Percentiles rank a stretch among this genome's conserved stretches.
These are phyloP conservation scores for Nematolebias whitei DNA, from an alignment of 2,113 vertebrate species.

Conservation along the genomic window DNA sequence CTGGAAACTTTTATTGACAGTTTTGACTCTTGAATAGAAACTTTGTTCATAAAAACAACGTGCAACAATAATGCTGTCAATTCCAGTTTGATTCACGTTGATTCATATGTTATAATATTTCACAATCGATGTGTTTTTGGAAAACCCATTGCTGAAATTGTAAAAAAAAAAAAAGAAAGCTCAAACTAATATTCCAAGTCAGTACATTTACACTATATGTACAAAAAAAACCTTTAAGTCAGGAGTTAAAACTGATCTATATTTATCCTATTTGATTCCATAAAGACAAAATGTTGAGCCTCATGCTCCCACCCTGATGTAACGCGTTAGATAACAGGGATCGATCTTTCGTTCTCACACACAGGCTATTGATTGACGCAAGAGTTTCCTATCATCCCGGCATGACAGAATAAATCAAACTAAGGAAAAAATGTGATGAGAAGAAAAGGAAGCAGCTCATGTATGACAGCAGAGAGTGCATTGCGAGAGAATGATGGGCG, in stretches of 20 bases:
- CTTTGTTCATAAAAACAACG: no score
- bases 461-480: conserved; percentile 21
- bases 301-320: conserved; percentile 18
- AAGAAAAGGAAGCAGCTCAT: conserved; percentile 5
- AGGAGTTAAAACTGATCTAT: background rate
- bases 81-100: no score
- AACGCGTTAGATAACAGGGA: conserved; percentile 42
- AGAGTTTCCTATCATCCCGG: conserved; percentile 33
- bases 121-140: no score
- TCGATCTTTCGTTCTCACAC: conserved; percentile 27
- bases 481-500: conserved; percentile 23
- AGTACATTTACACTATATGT: no score
- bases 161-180: no score
- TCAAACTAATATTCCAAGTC: no score
- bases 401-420: conserved; percentile 41
- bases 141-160: no score
- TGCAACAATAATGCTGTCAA: no score
- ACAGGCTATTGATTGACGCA: conserved; percentile 45
- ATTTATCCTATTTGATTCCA: conserved; percentile 9
- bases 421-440: conserved; percentile 29
- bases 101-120: no score
- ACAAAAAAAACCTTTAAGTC: background rate
- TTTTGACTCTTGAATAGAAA: no score
- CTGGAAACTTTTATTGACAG: no score
- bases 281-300: conserved; percentile 15